A percentile compares a stretch with the other conserved stretches of the same genome.
Evolutionary conservation across 2,113 vertebrate species (phyloP).

Genomic region (Prinia subflava): DNA sequence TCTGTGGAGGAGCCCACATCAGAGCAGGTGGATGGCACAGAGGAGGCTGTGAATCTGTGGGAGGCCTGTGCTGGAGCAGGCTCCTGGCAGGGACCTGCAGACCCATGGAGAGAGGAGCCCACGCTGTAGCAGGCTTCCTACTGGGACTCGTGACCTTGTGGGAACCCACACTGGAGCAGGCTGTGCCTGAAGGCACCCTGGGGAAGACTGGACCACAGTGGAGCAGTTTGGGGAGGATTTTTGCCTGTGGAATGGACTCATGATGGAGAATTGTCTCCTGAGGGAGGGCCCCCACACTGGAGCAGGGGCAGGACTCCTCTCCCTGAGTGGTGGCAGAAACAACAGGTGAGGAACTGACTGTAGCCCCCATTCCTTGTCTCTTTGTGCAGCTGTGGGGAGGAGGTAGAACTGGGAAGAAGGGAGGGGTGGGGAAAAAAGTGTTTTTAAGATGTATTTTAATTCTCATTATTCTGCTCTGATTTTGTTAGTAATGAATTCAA

Average conservation of each 20-base stretch:
- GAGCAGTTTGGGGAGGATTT: neutral
- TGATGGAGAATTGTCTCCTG: neutral
- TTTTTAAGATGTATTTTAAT: neutral
- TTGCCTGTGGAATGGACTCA: neutral
- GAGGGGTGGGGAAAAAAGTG: fast-evolving
- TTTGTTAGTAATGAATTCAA: neutral
- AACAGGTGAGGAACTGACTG: neutral
- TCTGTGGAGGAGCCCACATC: fast-evolving
- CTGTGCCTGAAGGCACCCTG: neutral
- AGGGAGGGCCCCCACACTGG: neutral
- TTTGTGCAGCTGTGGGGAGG: neutral
- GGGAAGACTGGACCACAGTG: neutral
- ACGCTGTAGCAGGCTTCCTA: fast-evolving
- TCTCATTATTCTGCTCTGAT: neutral
- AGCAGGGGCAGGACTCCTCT: neutral
- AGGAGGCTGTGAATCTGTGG: neutral
- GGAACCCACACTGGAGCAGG: fast-evolving
- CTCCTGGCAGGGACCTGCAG: neutral
- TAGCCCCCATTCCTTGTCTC: neutral
- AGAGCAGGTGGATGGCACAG: neutral
- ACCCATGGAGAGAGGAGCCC: neutral
- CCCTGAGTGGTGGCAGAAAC: neutral
- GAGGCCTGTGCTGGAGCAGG: neutral
- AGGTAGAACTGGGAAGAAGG: neutral
- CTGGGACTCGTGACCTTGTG: neutral